Base-by-base conservation (phyloP, 2,113 vertebrate genomes). In the Tenebrosternarchus preto region DNA sequence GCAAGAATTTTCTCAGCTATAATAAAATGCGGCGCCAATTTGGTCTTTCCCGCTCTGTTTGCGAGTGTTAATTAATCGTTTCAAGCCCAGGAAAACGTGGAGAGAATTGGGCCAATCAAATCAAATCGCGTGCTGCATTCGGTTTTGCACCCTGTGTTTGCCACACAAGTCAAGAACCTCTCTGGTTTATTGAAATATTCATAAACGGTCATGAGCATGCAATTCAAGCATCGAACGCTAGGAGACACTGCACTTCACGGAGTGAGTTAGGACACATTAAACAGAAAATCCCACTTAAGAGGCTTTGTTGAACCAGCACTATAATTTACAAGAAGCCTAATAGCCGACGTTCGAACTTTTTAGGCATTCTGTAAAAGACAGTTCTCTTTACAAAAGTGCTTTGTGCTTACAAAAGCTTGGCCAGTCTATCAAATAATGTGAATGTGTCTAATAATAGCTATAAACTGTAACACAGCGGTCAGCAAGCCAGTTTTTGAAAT, bases 1-100 rank as follows among this genome's bases (percentile, higher is more conserved):
- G 89, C 90, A 91, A 91, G 91, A 91, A 92, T 66, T 63, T 83
- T 84, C 72, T 78, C 89, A 85, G 86, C 84, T 84, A 88, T 89
- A 91, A 91, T 93, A 93, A 90, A 91, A 89, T 89, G 90, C 91
- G 87, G 90, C 88, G 89, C 91, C 91, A 90, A 91, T 91, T 91
- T 91, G 88, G 68, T 92, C 89, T 90, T 88, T 92, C 89, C 84
- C 76, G 66, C 82, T 85, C 87, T 77, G 90, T 93, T 88, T 91
- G 71, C 69, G 91, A 89, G 91, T 92, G 91, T 90, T 93, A 87
- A 92, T 88, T 90, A 91, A 92, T 89, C 84, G 88, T 91, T 92
- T 90, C 89, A 88, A 88, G 90, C 86, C 84, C 16, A 27, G 43
- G 55, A 64, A 36, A 33, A 87, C 78, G 87, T 88, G 86, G 88